These are phyloP conservation scores for Argyresthia goedartella DNA, from an alignment of 2,888 invertebrate species.

Conservation along the genomic window DNA sequence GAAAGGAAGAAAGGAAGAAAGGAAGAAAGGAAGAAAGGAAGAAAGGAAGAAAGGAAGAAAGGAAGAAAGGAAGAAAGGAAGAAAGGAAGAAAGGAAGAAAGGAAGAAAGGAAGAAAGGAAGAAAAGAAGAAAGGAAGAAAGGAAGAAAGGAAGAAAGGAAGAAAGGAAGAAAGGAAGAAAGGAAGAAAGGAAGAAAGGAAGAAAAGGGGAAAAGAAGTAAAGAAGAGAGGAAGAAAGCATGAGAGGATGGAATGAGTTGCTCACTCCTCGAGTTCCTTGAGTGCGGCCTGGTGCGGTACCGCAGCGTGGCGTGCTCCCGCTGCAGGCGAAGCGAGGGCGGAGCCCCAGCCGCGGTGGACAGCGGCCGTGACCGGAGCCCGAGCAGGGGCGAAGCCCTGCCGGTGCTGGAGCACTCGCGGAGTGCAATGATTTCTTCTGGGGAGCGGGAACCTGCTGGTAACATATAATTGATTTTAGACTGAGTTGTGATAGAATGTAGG, in stretches of 20 bases:
- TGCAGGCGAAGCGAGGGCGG: conserved; percentile 69
- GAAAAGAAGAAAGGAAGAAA: not conserved
- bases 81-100: not conserved
- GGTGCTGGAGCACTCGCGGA: conserved; percentile 86
- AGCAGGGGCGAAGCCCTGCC: conserved; percentile 73
- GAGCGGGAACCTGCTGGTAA: conserved; percentile 39
- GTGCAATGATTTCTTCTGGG: conserved; percentile 85
- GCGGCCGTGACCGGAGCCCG: conserved; percentile 71
- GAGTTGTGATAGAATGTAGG: not conserved
- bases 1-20: not conserved
- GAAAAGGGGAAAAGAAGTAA: not conserved
- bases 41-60: not conserved
- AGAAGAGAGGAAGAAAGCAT: not conserved
- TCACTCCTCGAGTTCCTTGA: conserved; percentile 61
- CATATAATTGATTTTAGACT: not conserved
- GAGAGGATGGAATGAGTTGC: not conserved
- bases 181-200: not conserved
- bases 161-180: not conserved
- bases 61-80: not conserved
- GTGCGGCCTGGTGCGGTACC: conserved; percentile 66
- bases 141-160: not conserved
- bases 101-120: not conserved
- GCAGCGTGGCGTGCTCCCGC: conserved; percentile 67
- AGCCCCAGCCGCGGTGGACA: conserved; percentile 82
- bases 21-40: not conserved